Conservation (phyloP, 2,113 vertebrate genomes). For the Ceratotherium simum region DNA sequence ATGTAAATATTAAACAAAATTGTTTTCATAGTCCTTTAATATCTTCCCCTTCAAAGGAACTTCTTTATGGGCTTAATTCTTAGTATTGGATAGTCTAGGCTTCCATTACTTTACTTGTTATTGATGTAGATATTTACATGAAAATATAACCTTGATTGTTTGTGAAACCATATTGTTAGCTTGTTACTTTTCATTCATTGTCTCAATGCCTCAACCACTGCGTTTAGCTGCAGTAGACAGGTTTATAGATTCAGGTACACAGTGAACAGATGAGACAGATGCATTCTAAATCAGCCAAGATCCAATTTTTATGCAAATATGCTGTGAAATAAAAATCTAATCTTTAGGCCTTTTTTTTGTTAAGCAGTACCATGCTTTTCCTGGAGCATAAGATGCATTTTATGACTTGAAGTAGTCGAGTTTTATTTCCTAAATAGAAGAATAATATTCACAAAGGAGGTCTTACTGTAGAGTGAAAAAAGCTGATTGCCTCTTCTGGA, state of each 20-base stretch:
- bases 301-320: conserved; percentile 16
- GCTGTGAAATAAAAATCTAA: conserved; percentile 26
- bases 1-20: conserved; percentile 50
- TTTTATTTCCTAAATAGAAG: conserved; percentile 48
- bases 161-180: not conserved
- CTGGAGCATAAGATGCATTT: not conserved
- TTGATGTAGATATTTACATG: conserved; percentile 33
- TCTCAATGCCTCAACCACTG: not conserved
- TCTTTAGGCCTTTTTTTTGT: not conserved
- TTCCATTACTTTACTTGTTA: not conserved
- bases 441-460: not conserved
- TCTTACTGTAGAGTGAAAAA: not conserved
- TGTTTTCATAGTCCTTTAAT: not conserved
- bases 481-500: not conserved
- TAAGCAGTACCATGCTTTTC: not conserved
- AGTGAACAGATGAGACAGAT: not conserved
- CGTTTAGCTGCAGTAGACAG: not conserved
- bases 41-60: not conserved
- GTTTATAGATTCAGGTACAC: not conserved
- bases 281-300: not conserved
- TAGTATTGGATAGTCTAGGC: not conserved
- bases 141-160: conserved; percentile 53
- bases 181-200: conserved; percentile 22
- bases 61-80: not conserved
- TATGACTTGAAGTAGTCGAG: not conserved